A percentile compares a stretch with the other conserved stretches of the same genome.
Conservation (phyloP, 2,888 invertebrate species). For the Drosophila affinis region DNA sequence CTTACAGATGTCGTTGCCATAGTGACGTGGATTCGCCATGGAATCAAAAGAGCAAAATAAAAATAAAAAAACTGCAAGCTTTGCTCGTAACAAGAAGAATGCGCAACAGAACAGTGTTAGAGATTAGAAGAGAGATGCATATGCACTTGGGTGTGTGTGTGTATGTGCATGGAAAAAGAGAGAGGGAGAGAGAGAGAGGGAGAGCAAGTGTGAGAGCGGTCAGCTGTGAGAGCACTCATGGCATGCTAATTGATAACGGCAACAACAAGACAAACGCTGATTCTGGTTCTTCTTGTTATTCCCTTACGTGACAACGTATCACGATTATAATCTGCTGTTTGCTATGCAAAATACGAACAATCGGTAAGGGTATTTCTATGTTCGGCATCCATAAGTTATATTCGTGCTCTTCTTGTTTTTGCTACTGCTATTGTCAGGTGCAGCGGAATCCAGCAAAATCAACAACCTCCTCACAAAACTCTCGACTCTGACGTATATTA, state of each 20-base stretch:
- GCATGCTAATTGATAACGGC: conserved; percentile 50
- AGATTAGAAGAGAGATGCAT: conserved; percentile 25
- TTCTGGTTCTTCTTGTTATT: conserved; percentile 2
- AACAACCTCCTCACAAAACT: conserved; percentile 13
- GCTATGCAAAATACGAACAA: neutral
- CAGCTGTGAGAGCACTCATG: conserved; percentile 34
- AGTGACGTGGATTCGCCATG: conserved; percentile 57
- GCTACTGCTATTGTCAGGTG: conserved; percentile 12
- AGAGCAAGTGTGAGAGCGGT: conserved; percentile 22
- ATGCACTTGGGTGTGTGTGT: neutral
- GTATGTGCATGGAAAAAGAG: neutral
- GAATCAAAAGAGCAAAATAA: conserved; percentile 11
- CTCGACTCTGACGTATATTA: conserved; percentile 34
- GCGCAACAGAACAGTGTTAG: conserved; percentile 17
- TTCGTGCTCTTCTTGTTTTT: neutral
- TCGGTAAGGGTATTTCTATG: neutral
- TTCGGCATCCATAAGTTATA: neutral
- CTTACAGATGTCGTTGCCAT: conserved; percentile 60
- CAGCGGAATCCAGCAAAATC: conserved; percentile 27
- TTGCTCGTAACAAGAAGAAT: conserved; percentile 8
- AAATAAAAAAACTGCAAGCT: conserved; percentile 40
- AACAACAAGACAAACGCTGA: conserved; percentile 26
- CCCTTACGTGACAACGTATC: neutral
- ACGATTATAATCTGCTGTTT: neutral
- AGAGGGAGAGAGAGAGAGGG: neutral